phyloP scores from a whole-genome alignment of 1,140 invertebrate species.

The Campodea augens region DNA sequence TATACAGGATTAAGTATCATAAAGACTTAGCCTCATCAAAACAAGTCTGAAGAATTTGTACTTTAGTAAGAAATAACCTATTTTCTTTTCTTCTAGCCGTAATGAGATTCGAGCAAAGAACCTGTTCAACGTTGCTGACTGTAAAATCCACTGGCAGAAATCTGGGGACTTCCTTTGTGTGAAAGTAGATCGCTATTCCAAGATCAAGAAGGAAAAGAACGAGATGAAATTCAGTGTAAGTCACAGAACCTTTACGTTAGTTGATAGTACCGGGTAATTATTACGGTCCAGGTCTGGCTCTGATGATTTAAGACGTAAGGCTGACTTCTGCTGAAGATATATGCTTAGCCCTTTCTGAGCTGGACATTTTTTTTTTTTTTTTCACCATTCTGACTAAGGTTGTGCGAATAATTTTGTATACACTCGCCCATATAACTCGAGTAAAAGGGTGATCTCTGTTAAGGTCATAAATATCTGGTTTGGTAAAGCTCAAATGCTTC shows the following conservation, averaged over 20 bases:
- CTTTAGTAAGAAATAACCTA: too few species aligned
- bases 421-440: too few species aligned
- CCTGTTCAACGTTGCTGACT: conserved; percentile 93
- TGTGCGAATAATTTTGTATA: too few species aligned
- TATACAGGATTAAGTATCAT: too few species aligned
- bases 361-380: conserved; percentile 3
- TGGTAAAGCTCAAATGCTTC: too few species aligned
- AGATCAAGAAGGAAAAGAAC: conserved; percentile 75
- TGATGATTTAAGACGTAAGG: not conserved
- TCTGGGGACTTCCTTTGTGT: conserved; percentile 93
- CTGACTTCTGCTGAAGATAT: not conserved
- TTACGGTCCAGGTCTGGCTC: not conserved
- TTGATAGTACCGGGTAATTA: too few species aligned
- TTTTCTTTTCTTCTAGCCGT: conserved; percentile 38
- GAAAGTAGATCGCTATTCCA: conserved; percentile 92
- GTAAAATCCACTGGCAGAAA: conserved; percentile 98
- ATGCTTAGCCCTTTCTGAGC: conserved; percentile 1
- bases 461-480: too few species aligned
- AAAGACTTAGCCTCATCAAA: too few species aligned
- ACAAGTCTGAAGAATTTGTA: too few species aligned
- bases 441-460: too few species aligned
- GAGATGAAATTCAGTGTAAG: conserved; percentile 71
- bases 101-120: conserved; percentile 90
- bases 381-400: too few species aligned
- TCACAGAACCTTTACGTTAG: conserved; percentile 10